Conservation (phyloP, 2,888 invertebrate genomes). For the Diploptera punctata region DNA sequence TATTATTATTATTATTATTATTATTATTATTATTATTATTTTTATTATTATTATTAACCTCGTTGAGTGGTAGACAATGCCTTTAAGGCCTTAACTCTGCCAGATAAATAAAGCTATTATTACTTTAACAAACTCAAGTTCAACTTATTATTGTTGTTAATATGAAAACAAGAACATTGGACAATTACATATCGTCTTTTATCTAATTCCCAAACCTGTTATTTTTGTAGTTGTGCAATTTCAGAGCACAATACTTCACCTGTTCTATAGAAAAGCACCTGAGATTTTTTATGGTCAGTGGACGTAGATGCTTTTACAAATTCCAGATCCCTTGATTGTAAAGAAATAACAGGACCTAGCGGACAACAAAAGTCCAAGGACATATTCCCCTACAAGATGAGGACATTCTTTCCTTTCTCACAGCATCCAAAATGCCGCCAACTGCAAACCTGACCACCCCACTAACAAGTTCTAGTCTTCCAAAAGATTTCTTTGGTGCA, state of each 20-base stretch:
- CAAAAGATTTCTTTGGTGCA: background rate
- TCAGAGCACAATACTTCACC: conserved; percentile 10
- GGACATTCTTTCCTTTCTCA: background rate
- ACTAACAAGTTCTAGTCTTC: background rate
- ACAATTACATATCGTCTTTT: too few species aligned
- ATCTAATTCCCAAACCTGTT: too few species aligned
- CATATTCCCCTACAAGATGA: background rate
- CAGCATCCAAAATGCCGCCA: conserved; percentile 13
- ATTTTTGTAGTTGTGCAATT: background rate
- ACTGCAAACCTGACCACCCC: background rate
- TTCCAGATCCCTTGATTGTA: conserved; percentile 11
- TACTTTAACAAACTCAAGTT: too few species aligned
- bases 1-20: background rate
- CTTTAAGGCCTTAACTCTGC: too few species aligned
- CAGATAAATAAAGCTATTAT: too few species aligned
- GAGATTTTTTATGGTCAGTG: conserved; percentile 7
- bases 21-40: background rate
- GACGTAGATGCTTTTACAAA: background rate
- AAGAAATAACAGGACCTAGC: conserved; percentile 13
- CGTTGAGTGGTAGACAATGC: too few species aligned
- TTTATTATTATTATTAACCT: too few species aligned
- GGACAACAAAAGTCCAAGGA: conserved; percentile 25
- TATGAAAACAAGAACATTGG: too few species aligned
- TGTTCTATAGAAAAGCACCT: conserved; percentile 10
- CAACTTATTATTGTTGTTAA: too few species aligned